These are phyloP conservation scores for Sepioteuthis lessoniana DNA, from an alignment of 2,888 invertebrate genomes.

Conservation along the genomic window DNA sequence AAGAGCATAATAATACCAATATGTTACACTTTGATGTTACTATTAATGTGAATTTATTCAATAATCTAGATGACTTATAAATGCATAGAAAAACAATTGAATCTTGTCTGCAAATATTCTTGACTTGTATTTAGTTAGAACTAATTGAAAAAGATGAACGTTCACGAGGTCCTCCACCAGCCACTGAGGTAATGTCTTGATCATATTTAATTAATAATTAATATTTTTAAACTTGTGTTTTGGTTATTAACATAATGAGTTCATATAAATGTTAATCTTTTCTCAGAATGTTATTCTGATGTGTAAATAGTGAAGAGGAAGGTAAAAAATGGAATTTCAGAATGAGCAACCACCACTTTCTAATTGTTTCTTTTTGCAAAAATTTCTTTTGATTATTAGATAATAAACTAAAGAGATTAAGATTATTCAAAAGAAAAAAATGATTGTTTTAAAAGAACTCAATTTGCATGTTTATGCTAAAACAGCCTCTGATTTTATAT, in stretches of 20 bases:
- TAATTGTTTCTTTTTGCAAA: too few species aligned
- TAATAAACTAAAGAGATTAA: too few species aligned
- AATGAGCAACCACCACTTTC: too few species aligned
- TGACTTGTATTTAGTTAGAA: constrained; percentile 61
- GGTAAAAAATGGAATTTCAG: too few species aligned
- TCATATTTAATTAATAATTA: background rate
- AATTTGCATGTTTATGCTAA: too few species aligned
- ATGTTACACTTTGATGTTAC: background rate
- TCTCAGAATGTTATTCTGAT: background rate
- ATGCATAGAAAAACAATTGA: background rate
- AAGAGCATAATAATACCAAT: background rate
- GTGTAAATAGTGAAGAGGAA: too few species aligned
- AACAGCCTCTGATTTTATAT: too few species aligned
- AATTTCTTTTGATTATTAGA: too few species aligned
- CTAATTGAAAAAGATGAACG: constrained; percentile 73
- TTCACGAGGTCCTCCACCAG: constrained; percentile 58
- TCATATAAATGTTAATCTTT: background rate
- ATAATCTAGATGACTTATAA: background rate
- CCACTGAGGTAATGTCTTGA: constrained; percentile 52
- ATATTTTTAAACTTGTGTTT: background rate
- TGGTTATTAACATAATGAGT: background rate
- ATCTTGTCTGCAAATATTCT: constrained; percentile 52
- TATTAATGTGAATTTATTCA: background rate
- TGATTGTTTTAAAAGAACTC: too few species aligned
- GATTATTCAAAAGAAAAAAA: too few species aligned